A percentile compares a stretch with the other conserved stretches of the same genome.
Evolutionary conservation across 2,797 vertebrate genomes (phyloP).

Genomic region (Sebastes baramenuke): DNA sequence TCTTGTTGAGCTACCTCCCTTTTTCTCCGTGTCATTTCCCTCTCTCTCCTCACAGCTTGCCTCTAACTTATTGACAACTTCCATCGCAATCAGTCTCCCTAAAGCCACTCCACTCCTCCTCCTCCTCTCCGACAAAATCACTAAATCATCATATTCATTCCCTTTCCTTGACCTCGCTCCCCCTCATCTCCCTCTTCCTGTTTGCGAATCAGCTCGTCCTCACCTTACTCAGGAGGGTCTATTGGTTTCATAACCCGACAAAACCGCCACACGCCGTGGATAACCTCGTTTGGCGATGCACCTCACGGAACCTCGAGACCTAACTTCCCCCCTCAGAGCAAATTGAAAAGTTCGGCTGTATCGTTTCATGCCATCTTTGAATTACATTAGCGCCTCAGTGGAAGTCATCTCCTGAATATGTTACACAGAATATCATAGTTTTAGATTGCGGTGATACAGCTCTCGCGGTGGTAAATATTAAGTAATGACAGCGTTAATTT

Average conservation of each 20-base stretch:
- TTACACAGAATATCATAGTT: neutral
- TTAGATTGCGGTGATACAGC: neutral
- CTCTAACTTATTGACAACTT: constrained; percentile 44
- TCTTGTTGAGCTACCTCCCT: constrained; percentile 4
- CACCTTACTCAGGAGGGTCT: constrained; percentile 12
- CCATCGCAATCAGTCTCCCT: constrained; percentile 29
- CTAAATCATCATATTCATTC: constrained; percentile 46
- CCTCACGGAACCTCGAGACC: constrained; percentile 24
- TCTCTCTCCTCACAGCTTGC: constrained; percentile 5
- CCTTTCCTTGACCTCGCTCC: constrained; percentile 33
- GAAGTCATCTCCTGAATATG: constrained; percentile 3
- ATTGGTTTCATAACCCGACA: constrained; percentile 32
- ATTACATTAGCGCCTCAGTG: constrained; percentile 15
- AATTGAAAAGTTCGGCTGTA: constrained; percentile 44
- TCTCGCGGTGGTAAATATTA: neutral
- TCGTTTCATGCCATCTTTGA: constrained; percentile 35
- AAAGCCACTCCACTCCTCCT: constrained; percentile 33
- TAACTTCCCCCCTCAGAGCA: constrained; percentile 26
- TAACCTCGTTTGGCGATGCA: constrained; percentile 25
- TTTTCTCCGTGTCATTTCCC: neutral
- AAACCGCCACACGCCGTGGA: constrained; percentile 1
- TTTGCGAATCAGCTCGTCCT: constrained; percentile 17
- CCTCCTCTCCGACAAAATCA: constrained; percentile 1
- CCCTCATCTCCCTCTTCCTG: neutral
- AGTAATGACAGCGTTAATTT: neutral